Percentiles rank a stretch among this genome's conserved stretches.
Evolutionary conservation across 2,797 vertebrate genomes (phyloP).

Genomic region (Lindbergichthys nudifrons): DNA sequence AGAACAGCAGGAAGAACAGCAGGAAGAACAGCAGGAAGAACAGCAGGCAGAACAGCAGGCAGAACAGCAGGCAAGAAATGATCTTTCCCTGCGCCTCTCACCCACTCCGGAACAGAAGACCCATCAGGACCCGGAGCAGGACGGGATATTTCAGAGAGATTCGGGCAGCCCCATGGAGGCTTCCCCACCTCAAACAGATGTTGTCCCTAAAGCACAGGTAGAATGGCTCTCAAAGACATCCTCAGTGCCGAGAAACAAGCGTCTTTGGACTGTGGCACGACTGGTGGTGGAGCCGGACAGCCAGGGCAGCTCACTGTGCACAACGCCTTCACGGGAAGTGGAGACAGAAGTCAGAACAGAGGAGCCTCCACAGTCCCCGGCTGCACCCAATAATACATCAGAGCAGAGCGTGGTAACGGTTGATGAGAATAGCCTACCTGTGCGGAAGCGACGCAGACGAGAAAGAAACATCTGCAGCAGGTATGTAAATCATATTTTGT

Average conservation of each 20-base stretch:
- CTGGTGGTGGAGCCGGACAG: conserved; percentile 82
- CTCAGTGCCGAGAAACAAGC: not conserved
- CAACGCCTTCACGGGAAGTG: conserved; percentile 21
- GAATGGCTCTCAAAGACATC: conserved; percentile 8
- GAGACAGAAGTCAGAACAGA: conserved; percentile 20
- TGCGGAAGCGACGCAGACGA: conserved; percentile 10
- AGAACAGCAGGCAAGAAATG: conserved; percentile 47
- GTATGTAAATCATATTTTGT: not conserved
- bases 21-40: too few relatives aligned
- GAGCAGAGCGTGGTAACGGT: conserved; percentile 7
- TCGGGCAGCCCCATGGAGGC: conserved; percentile 68
- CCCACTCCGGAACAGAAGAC: not conserved
- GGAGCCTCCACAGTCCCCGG: not conserved
- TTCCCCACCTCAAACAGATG: conserved; percentile 49
- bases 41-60: too few relatives aligned
- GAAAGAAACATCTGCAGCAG: not conserved
- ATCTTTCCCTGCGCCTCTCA: conserved; percentile 22
- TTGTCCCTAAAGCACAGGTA: conserved; percentile 5
- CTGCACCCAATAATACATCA: not conserved
- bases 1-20: conserved; percentile 71
- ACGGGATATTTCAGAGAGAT: conserved; percentile 36
- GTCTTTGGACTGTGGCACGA: conserved; percentile 63
- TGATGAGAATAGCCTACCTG: not conserved
- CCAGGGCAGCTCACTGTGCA: conserved; percentile 48
- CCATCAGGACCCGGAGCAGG: conserved; percentile 10